Evolutionary conservation across 2,888 invertebrate genomes (phyloP).

Genomic region (Chesias legatella): DNA sequence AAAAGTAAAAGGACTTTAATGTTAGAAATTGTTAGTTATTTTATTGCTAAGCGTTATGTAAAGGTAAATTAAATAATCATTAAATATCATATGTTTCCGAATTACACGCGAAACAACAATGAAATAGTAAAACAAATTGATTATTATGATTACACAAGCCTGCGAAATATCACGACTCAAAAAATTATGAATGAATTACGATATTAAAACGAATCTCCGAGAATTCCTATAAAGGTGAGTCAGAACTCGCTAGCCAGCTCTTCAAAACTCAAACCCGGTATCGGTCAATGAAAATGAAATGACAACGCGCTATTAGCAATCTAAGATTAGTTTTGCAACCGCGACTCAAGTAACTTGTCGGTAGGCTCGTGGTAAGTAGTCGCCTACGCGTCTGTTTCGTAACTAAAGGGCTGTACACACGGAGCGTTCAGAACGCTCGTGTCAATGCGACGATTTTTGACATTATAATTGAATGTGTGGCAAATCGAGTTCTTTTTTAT

Average conservation of each 20-base stretch:
- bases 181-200: too few relatives aligned
- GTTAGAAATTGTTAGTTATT: too few relatives aligned
- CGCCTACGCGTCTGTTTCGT: slow-evolving; percentile 32
- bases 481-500: too few relatives aligned
- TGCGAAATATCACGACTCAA: too few relatives aligned
- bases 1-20: too few relatives aligned
- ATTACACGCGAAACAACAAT: slow-evolving; percentile 3
- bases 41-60: too few relatives aligned
- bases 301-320: slow-evolving; percentile 27
- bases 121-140: slow-evolving; percentile 10
- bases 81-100: too few relatives aligned
- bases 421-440: slow-evolving; percentile 4
- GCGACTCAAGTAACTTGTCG: slow-evolving; percentile 16
- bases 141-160: neutral
- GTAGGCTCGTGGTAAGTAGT: slow-evolving; percentile 25
- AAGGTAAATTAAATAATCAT: too few relatives aligned
- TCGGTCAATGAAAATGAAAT: slow-evolving; percentile 17
- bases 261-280: slow-evolving; percentile 5
- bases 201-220: too few relatives aligned
- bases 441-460: neutral
- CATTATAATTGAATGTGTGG: neutral
- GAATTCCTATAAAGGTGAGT: neutral
- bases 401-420: slow-evolving; percentile 17
- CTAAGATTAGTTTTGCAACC: slow-evolving; percentile 27
- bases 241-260: slow-evolving; percentile 3